Conservation (phyloP, 2,888 invertebrate species). For the Periphyllus acericola region DNA sequence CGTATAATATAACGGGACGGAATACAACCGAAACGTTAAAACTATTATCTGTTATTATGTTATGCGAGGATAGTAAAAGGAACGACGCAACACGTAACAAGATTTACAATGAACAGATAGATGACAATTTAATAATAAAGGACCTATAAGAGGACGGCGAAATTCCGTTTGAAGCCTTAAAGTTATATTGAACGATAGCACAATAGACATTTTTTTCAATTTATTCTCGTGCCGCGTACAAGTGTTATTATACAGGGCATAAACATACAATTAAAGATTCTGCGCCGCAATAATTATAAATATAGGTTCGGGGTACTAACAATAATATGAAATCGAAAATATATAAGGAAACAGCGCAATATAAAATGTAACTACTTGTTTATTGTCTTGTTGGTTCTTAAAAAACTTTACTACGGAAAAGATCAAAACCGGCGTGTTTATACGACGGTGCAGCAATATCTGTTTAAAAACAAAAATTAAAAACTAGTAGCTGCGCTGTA, state of each 20-base stretch:
- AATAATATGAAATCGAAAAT: not conserved
- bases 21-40: not conserved
- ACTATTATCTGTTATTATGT: not conserved
- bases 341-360: not conserved
- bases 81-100: not conserved
- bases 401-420: not conserved
- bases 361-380: not conserved
- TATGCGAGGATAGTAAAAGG: not conserved
- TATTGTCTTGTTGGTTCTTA: not conserved
- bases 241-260: not conserved
- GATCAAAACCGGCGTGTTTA: not conserved
- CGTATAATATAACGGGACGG: not conserved
- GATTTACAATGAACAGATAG: not conserved
- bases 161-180: not conserved
- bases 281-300: not conserved
- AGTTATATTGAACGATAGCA: too few relatives aligned
- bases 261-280: not conserved
- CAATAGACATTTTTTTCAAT: not conserved
- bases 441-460: not conserved
- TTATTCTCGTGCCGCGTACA: not conserved
- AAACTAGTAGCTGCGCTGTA: not conserved
- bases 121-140: not conserved
- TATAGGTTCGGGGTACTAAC: not conserved
- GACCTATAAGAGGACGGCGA: not conserved
- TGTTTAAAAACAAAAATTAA: not conserved